These are phyloP conservation scores for Macrosiphum euphorbiae DNA, from an alignment of 2,888 invertebrate genomes.

Conservation along the genomic window DNA sequence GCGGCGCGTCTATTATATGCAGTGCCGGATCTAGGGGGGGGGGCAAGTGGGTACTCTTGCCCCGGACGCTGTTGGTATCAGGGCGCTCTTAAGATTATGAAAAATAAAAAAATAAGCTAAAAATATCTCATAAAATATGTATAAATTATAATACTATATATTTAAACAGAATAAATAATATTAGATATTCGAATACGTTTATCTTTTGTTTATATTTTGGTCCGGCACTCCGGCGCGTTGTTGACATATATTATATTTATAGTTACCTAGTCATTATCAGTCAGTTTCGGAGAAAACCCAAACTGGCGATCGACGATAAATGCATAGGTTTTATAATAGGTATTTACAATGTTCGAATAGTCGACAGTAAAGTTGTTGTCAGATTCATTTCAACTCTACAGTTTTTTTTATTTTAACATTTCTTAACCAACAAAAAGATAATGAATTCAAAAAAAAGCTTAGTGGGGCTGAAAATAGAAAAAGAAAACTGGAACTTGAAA, in stretches of 20 bases:
- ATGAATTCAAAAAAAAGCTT: constrained; percentile 16
- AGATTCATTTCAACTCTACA: not conserved
- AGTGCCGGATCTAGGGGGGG: too few relatives aligned
- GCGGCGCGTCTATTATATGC: too few relatives aligned
- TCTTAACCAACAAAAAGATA: not conserved
- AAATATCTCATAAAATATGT: too few relatives aligned
- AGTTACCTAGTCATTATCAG: not conserved
- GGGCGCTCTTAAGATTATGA: too few relatives aligned
- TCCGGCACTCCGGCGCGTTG: too few relatives aligned
- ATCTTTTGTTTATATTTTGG: not conserved
- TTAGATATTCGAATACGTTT: not conserved
- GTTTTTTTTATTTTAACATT: not conserved
- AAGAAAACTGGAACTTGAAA: constrained; percentile 3
- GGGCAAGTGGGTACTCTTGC: too few relatives aligned
- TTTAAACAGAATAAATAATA: too few relatives aligned
- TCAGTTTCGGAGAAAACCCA: not conserved
- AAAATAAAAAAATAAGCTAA: too few relatives aligned
- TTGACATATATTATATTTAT: not conserved
- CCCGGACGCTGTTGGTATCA: too few relatives aligned
- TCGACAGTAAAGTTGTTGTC: not conserved
- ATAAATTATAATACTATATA: too few relatives aligned
- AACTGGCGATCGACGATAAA: not conserved
- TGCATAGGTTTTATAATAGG: not conserved
- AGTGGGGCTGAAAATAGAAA: constrained; percentile 20
- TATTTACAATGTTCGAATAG: not conserved